phyloP scores from a whole-genome alignment of 2,113 vertebrate genomes.

The Trichomycterus rosablanca region DNA sequence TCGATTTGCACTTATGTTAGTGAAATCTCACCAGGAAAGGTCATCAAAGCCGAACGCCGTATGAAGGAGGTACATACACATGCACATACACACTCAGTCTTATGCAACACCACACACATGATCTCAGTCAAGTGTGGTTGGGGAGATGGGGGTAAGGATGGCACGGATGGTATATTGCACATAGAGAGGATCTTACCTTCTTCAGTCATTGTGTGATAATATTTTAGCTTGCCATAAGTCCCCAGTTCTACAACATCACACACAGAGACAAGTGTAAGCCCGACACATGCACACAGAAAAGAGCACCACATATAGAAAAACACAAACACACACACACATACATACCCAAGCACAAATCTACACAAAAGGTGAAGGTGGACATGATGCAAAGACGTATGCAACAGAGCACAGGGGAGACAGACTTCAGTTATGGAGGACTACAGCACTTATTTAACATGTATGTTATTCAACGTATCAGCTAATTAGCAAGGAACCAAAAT shows the following conservation, averaged over 20 bases:
- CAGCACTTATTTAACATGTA: no score
- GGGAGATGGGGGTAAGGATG: conserved; percentile 25
- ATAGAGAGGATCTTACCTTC: conserved; percentile 44
- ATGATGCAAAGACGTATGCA: no score
- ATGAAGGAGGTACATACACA: conserved; percentile 33
- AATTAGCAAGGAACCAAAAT: no score
- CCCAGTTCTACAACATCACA: conserved; percentile 47
- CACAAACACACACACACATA: conserved; percentile 18
- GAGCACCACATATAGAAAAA: conserved; percentile 27
- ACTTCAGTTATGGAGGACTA: no score
- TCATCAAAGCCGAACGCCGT: conserved; percentile 47
- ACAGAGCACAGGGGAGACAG: conserved; percentile 42
- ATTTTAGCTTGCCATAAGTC: conserved; percentile 51
- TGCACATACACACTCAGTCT: conserved; percentile 1
- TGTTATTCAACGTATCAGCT: no score
- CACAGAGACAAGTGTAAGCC: conserved; percentile 40
- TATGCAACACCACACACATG: conserved; percentile 6
- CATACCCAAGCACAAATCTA: conserved; percentile 28
- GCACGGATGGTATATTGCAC: conserved; percentile 4
- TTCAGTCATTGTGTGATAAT: conserved; percentile 48
- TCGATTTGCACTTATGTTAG: conserved; percentile 67
- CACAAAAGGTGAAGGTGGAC: conserved; percentile 3
- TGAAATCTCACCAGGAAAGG: conserved; percentile 71
- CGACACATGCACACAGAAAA: conserved; percentile 36
- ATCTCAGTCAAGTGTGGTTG: neutral